Evolutionary conservation across 2,888 invertebrate genomes (phyloP).

Genomic region (Antheraea assamensis): DNA sequence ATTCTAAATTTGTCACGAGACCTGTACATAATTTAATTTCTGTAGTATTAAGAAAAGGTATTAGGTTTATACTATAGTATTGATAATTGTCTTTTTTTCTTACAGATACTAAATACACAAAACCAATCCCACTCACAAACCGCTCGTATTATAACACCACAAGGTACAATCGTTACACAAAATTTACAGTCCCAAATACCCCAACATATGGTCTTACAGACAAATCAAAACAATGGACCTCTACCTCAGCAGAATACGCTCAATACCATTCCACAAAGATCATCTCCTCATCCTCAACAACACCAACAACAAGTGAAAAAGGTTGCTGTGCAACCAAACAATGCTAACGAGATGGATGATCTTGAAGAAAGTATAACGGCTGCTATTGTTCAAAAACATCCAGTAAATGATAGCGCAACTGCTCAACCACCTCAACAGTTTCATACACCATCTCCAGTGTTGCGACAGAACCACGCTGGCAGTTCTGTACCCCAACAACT

Average conservation of each 20-base stretch:
- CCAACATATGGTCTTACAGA: slow-evolving; percentile 52
- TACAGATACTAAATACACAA: slow-evolving; percentile 64
- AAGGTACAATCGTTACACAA: slow-evolving; percentile 73
- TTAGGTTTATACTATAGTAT: background rate
- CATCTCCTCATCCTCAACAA: slow-evolving; percentile 52
- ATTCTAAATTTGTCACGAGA: too few species aligned
- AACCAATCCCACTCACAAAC: slow-evolving; percentile 48
- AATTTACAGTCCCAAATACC: slow-evolving; percentile 51
- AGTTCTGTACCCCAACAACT: slow-evolving; percentile 47
- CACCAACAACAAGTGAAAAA: slow-evolving; percentile 59
- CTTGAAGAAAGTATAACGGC: slow-evolving; percentile 80
- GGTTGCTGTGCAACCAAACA: slow-evolving; percentile 72
- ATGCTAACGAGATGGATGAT: slow-evolving; percentile 77
- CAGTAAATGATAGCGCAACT: slow-evolving; percentile 52
- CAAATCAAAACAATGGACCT: slow-evolving; percentile 61
- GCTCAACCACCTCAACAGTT: slow-evolving; percentile 52
- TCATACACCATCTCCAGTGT: slow-evolving; percentile 53
- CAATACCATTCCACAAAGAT: slow-evolving; percentile 54
- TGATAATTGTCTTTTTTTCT: slow-evolving; percentile 21
- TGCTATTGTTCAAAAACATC: slow-evolving; percentile 72
- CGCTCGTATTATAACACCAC: slow-evolving; percentile 68
- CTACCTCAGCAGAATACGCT: slow-evolving; percentile 55
- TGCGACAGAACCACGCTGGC: slow-evolving; percentile 48
- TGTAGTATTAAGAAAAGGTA: too few species aligned
- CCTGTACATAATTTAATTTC: too few species aligned